A percentile compares a stretch with the other conserved stretches of the same genome.
These are phyloP conservation scores for Papilio polytes DNA, from an alignment of 1,140 invertebrate genomes.

Conservation along the genomic window DNA sequence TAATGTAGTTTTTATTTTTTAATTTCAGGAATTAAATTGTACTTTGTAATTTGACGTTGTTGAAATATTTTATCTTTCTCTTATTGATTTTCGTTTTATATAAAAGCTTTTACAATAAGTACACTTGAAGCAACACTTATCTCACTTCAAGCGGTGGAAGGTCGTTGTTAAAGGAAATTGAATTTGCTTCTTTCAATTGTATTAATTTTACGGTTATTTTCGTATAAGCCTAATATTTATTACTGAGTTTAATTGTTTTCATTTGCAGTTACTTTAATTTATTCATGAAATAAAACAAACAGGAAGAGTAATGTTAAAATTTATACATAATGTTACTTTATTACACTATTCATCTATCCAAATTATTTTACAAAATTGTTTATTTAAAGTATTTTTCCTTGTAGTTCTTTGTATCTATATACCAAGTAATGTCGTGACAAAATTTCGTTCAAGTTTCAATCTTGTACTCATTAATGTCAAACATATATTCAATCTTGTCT, in stretches of 20 bases:
- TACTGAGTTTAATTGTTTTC: background rate
- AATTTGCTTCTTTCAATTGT: slow-evolving; percentile 14
- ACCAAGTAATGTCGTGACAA: no score
- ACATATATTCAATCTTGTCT: background rate
- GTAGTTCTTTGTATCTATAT: no score
- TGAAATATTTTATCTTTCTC: background rate
- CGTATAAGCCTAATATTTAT: background rate
- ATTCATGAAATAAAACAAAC: background rate
- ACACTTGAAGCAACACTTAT: slow-evolving; percentile 19
- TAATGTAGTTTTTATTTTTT: background rate
- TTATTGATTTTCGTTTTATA: slow-evolving; percentile 18
- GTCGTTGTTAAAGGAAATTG: slow-evolving; percentile 25
- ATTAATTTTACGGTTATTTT: slow-evolving; percentile 21
- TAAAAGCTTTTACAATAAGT: slow-evolving; percentile 17
- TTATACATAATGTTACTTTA: no score
- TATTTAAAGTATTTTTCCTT: no score
- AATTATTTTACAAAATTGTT: no score
- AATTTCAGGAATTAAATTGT: background rate
- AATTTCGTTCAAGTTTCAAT: no score
- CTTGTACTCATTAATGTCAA: background rate
- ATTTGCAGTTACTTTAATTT: background rate
- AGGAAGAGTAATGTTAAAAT: no score
- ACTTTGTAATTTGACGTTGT: background rate
- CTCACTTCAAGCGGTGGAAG: background rate
- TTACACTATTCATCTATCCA: no score